Evolutionary conservation across 2,888 invertebrate species (phyloP), one percentile per base, ranked within the genome.

Genomic region (Orthosia gothica): DNA sequence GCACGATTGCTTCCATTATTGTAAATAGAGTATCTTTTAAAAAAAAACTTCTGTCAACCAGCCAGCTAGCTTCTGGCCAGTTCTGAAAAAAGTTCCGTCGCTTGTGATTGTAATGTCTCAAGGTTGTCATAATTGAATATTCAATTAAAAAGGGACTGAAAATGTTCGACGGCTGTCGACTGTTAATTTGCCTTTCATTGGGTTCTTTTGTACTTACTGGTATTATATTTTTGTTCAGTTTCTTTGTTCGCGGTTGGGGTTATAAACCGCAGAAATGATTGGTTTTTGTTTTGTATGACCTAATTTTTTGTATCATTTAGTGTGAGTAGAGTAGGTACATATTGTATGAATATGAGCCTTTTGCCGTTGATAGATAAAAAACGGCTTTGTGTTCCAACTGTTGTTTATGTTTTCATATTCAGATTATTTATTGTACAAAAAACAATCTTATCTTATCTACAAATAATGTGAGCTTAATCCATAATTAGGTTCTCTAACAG

Each of bases 51-150:
- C 40, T 9, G 9, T 40, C 2, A 26, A 3, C 26, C 26, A 26
- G 26, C 26, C 26, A 26, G 26, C 26, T 3, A 26, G 26, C 3
- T 26, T 26, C 40, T 1, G 7, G 40, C 9, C 40, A 68, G 23
- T 23, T 20, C 23, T 15, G 26, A 52, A 52, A 68, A 66, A 77
- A 45, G 32, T 63, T 40, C 50, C 26, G 16, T 32, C 50, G 9
- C 32, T 72, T 49, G 55, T 70, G 61, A 57, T 54, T 61, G 13
- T 55, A 18, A 63, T 57, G 54, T 58, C 49, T 77, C 32, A 49
- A 63, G 59, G 79, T 50, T 59, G 13, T 23, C 32, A 63, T 66
- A 26, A 32, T 57, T 72, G 78, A 72, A 64, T 69, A 81, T 69
- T 59, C 15, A 67, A 47, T 49, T 49, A 23, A 50, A 54, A 74